These are phyloP conservation scores for Hylaeus anthracinus DNA, from an alignment of 1,140 invertebrate genomes.

Conservation along the genomic window DNA sequence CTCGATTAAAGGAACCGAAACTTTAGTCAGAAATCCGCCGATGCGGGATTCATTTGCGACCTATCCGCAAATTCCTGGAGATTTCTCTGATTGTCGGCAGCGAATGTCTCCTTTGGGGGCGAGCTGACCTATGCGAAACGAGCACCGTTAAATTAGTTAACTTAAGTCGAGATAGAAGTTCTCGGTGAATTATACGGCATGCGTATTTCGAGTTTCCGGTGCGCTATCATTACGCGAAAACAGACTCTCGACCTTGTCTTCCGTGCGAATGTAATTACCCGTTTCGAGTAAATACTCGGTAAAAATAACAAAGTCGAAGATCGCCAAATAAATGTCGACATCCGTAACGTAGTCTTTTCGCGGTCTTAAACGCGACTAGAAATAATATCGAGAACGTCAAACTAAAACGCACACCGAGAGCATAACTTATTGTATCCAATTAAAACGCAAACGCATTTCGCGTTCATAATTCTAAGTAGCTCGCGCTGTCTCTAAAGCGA, in stretches of 20 bases:
- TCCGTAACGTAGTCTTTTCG: too few relatives aligned
- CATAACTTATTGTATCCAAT: background rate
- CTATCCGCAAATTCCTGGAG: background rate
- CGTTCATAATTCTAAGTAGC: background rate
- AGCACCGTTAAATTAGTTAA: conserved; percentile 13
- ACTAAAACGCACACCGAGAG: background rate
- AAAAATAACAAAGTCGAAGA: background rate
- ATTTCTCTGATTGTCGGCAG: background rate
- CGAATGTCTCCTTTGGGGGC: background rate
- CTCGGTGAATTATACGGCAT: background rate
- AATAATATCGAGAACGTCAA: background rate
- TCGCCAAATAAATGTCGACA: too few relatives aligned
- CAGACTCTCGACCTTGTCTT: background rate
- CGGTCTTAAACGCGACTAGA: background rate
- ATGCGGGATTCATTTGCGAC: background rate
- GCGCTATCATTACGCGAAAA: conserved; percentile 13
- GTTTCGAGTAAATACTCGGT: background rate
- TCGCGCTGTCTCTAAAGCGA: background rate
- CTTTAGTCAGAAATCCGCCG: background rate
- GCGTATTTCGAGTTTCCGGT: background rate
- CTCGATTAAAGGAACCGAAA: background rate
- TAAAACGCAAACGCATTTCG: conserved; percentile 5
- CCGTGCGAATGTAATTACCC: conserved; percentile 21
- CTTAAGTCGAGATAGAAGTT: conserved; percentile 11
- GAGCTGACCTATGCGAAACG: background rate